Conservation (phyloP, 92 coral and sea anemone species). For the Phenganax subtilis region DNA sequence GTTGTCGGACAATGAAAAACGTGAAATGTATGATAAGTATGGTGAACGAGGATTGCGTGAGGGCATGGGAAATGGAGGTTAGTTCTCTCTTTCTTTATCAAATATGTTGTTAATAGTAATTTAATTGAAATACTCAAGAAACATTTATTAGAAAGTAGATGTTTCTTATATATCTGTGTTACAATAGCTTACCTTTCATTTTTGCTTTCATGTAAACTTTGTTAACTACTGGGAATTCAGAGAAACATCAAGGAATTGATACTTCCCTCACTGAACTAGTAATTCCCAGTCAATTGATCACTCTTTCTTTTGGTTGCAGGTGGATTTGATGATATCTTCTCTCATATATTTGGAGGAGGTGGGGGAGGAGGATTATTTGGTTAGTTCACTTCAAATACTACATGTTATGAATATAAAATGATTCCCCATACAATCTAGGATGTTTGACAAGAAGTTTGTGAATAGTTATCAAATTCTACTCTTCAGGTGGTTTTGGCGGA, state of each 20-base stretch:
- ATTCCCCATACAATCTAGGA: neutral
- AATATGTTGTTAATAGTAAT: neutral
- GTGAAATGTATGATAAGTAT: constrained; percentile 82
- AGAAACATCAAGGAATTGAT: no score
- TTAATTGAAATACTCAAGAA: neutral
- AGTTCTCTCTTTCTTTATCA: constrained; percentile 23
- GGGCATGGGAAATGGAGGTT: constrained; percentile 73
- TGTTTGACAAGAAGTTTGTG: neutral
- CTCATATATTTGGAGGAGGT: constrained; percentile 92
- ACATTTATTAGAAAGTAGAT: neutral
- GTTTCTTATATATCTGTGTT: neutral
- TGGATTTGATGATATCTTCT: constrained; percentile 90
- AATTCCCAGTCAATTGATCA: no score
- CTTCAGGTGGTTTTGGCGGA: constrained; percentile 46
- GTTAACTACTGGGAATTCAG: no score
- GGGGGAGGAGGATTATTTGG: constrained; percentile 93
- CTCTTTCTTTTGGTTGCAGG: constrained; percentile 40
- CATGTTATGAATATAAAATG: neutral
- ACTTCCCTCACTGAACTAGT: no score
- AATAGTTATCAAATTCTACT: neutral
- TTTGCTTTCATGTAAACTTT: no score
- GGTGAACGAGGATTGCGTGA: constrained; percentile 97
- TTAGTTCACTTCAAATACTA: constrained; percentile 1
- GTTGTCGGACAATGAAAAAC: constrained; percentile 86
- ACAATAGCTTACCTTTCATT: no score